Conservation (phyloP, 2,797 vertebrate genomes). For the Sylvia borin region DNA sequence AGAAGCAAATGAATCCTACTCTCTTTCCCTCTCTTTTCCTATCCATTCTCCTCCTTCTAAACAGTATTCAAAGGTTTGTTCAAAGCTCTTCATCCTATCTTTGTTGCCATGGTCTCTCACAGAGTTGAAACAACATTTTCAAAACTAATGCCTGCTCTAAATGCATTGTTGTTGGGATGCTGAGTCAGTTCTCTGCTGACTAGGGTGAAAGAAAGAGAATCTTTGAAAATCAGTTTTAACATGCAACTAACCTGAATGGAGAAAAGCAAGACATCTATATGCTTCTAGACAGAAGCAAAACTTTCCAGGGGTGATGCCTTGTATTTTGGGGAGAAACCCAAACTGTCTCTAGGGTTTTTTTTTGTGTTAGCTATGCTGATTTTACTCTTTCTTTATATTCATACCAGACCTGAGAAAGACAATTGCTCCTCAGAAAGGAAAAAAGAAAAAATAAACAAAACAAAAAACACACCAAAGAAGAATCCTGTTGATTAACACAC, state of each 20-base stretch:
- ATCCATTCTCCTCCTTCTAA: slow-evolving; percentile 46
- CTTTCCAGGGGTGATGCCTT: not conserved
- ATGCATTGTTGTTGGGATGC: slow-evolving; percentile 56
- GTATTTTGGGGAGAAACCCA: slow-evolving; percentile 1
- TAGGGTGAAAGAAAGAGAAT: slow-evolving; percentile 26
- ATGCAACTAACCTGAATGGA: slow-evolving; percentile 51
- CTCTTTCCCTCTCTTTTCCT: slow-evolving; percentile 46
- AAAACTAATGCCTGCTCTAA: slow-evolving; percentile 53
- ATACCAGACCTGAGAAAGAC: slow-evolving; percentile 38
- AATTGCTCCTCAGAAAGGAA: not conserved
- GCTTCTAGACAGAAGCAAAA: not conserved
- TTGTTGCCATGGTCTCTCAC: slow-evolving; percentile 61
- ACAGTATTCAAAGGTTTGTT: slow-evolving; percentile 66
- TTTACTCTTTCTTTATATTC: slow-evolving; percentile 37
- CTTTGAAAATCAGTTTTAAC: slow-evolving; percentile 52
- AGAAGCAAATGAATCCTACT: slow-evolving; percentile 58
- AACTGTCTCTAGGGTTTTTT: not conserved
- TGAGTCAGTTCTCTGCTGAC: slow-evolving; percentile 48
- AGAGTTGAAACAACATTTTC: slow-evolving; percentile 64
- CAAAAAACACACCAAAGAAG: not conserved
- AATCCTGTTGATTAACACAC: slow-evolving; percentile 17
- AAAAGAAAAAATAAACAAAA: not conserved
- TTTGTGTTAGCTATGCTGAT: not conserved
- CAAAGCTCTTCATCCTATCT: slow-evolving; percentile 66
- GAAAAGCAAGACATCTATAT: not conserved